These are phyloP conservation scores for Cephus cinctus DNA, from an alignment of 1,140 invertebrate genomes.

Conservation along the genomic window DNA sequence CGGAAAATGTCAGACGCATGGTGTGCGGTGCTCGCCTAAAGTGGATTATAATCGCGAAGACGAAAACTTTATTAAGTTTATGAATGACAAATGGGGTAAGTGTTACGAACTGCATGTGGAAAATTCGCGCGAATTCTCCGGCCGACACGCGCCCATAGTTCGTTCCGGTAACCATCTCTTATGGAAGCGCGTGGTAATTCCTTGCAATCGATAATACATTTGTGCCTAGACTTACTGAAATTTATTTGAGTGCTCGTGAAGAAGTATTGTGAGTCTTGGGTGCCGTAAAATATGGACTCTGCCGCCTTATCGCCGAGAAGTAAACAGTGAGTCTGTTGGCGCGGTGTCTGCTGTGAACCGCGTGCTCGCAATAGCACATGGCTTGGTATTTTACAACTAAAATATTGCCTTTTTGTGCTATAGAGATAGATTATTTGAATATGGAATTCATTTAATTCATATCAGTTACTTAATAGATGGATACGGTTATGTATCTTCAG, in stretches of 20 bases:
- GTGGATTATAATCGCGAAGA: too few relatives aligned
- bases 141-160: slow-evolving; percentile 23
- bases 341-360: slow-evolving; percentile 16
- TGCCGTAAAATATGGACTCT: too few relatives aligned
- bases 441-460: too few relatives aligned
- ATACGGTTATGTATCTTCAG: too few relatives aligned
- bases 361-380: too few relatives aligned
- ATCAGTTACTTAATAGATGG: too few relatives aligned
- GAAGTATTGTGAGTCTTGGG: slow-evolving; percentile 1
- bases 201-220: slow-evolving; percentile 21
- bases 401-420: too few relatives aligned
- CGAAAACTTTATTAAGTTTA: slow-evolving; percentile 7
- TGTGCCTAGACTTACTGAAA: slow-evolving; percentile 1
- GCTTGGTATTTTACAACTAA: too few relatives aligned
- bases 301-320: slow-evolving; percentile 14
- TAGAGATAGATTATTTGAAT: too few relatives aligned
- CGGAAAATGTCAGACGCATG: slow-evolving; percentile 19
- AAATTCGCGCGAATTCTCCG: slow-evolving; percentile 14
- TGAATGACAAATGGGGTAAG: slow-evolving; percentile 8
- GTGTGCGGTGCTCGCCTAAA: too few relatives aligned
- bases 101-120: slow-evolving; percentile 17
- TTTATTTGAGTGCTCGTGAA: too few relatives aligned
- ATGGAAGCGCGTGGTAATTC: slow-evolving; percentile 11
- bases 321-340: slow-evolving; percentile 26
- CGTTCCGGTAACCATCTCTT: slow-evolving; percentile 30